Percentiles rank a stretch among this genome's conserved stretches.
Evolutionary conservation across 2,113 vertebrate species (phyloP).

Genomic region (Halcyon senegalensis): DNA sequence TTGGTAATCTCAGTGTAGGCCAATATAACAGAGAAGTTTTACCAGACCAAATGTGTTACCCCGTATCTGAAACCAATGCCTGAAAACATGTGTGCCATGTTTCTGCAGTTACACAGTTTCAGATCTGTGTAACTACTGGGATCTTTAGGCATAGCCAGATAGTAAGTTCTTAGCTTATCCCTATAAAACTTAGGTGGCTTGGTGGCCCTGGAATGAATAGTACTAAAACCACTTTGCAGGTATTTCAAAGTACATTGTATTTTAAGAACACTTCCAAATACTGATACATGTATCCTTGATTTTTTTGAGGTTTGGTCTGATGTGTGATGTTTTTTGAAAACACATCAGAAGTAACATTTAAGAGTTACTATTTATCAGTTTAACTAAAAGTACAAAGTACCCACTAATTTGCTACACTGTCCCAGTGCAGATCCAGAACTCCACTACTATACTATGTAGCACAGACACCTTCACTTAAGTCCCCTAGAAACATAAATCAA

Average conservation of each 20-base stretch:
- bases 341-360: neutral
- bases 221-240: accelerated
- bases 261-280: neutral
- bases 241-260: neutral
- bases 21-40: neutral
- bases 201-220: neutral
- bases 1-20: neutral
- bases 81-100: neutral
- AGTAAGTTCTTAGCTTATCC: neutral
- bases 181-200: accelerated
- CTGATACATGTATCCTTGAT: neutral
- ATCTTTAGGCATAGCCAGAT: neutral
- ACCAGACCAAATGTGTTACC: accelerated
- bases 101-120: neutral
- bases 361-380: neutral
- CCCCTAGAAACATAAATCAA: neutral
- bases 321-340: neutral
- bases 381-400: neutral
- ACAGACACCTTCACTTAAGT: neutral
- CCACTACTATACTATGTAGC: accelerated
- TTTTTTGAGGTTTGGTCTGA: accelerated
- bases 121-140: neutral
- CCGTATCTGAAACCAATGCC: accelerated
- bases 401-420: accelerated
- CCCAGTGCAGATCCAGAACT: neutral